phyloP scores from a whole-genome alignment of 2,113 vertebrate genomes.

The Pandion haliaetus region DNA sequence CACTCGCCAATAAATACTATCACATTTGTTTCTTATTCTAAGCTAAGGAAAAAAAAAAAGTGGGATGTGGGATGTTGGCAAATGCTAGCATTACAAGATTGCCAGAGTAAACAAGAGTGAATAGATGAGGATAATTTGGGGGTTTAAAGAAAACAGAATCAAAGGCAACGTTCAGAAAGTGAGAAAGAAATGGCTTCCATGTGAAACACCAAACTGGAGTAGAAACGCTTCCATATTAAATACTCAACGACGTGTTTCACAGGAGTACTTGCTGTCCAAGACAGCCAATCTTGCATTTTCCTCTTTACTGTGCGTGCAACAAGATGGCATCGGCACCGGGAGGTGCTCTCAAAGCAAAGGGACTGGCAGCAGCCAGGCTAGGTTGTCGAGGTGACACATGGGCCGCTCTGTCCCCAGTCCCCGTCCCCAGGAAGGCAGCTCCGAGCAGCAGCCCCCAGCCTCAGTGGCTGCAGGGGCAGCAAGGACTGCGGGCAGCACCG shows the following conservation, averaged over 20 bases:
- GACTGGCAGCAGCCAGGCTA: not conserved
- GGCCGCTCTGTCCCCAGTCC: not conserved
- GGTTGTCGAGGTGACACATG: rapidly evolving
- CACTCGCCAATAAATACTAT: not conserved
- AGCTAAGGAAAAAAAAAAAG: not conserved
- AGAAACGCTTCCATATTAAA: not conserved
- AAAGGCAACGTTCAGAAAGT: not conserved
- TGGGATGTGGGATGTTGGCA: not conserved
- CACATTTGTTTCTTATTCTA: not conserved
- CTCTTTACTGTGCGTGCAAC: not conserved
- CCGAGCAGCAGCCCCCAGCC: not conserved
- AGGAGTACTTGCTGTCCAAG: not conserved
- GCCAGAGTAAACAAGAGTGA: not conserved
- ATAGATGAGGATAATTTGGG: not conserved
- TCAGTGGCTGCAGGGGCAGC: rapidly evolving
- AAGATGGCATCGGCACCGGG: rapidly evolving
- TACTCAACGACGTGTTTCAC: rapidly evolving
- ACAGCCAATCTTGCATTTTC: not conserved
- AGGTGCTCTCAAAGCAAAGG: not conserved
- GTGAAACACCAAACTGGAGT: not conserved
- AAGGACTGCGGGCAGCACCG: not conserved
- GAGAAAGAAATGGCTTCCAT: not conserved
- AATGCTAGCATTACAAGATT: not conserved
- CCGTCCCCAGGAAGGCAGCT: not conserved
- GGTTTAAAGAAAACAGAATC: not conserved